Evolutionary conservation across 2,113 vertebrate species (phyloP), one percentile per base, ranked within the genome.

Genomic region (Boulengeromyrus knoepffleri): DNA sequence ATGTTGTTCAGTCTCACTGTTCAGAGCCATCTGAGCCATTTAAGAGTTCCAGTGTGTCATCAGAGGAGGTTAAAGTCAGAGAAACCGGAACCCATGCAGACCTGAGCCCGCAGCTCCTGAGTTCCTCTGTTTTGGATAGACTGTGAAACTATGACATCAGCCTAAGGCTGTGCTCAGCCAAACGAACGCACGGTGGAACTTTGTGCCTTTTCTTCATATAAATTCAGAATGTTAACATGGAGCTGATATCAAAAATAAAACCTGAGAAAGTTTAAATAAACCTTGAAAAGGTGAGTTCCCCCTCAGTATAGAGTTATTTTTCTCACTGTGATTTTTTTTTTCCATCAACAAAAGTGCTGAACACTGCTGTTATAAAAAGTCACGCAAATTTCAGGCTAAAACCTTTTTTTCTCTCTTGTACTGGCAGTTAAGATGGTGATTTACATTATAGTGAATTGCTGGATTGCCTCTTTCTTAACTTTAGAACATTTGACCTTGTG

Each of bases 111-210:
- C 46, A 47, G 89, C 89, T 90, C 93, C 90, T 89, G 88, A 91
- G 93, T 92, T 92, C 88, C 39, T 90, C 90, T 91, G 91, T 90
- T 91, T 89, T 89, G 62, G 89, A 90, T 89, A 52, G 58, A 66
- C 88, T 88, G 83, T 93, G 91, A 91, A 92, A 92, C 91, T 74
- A 92, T 93, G 93, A 95, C 91, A 91, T 94, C 93, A 95, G 87
- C 90, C 92, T 90, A 70, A 93, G 92, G 94, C 93, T 91, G 92
- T 84, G 92, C 89, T 93, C 89, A 74, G 91, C 88, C 93, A 92
- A 90, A 89, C 87, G 88, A 93, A 93, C 85, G 90, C 88, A 91
- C 88, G 90, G 91, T 90, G 90, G 88, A 91, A 91, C 91, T 88
- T 49, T 89, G 83, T 13, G 27, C 24, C 90, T 83, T 74, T 39